Base-by-base conservation (phyloP, 2,113 vertebrate genomes). In the Neopipo cinnamomea region DNA sequence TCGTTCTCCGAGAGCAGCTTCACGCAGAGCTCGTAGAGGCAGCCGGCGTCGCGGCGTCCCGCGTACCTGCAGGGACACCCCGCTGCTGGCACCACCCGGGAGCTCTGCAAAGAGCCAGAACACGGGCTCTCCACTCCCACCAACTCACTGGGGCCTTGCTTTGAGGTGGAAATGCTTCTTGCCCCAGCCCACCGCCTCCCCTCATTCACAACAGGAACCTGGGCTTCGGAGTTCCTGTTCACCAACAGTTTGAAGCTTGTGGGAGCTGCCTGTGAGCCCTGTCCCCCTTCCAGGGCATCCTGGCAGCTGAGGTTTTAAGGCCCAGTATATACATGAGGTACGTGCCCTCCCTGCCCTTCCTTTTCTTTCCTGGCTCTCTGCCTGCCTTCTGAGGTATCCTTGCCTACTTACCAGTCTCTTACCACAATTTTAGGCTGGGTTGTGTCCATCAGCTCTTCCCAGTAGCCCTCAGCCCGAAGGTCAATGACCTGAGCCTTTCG, bases 401-500 rank as follows among this genome's bases (percentile, higher is more conserved):
- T 58, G 47, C 77, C 77, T 77, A 77, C 98, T 98, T 91, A 99
- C 99, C 99, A 99, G 98, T 99, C 99, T 87, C 98, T 98, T 85
- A 98, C 98, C 68, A 93, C 97, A 56, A 99, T 97, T 68, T 97
- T 80, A 7, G 99, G 99, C 95, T 99, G 98, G 39, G 91, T 92
- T 33, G 97, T 98, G 42, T 99, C 99, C 98, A 99, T 93, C 68
- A 98, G 95, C 44, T 99, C 98, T 30, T 98, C 88, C 90, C 98
- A 96, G 89, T 98, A 99, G 15, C 98, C 99, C 94, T 99, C 99
- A 0, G 97, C 98, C 68, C 97, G 53, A 24, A 99, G 96, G 93
- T 99, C 98, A 19, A 99, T 96, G 82, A 99, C 85, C 97, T 99
- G 99, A 20, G 97, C 98, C 96, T 99, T 99, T 73, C 98, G 97